A percentile compares a stretch with the other conserved stretches of the same genome.
phyloP scores from a whole-genome alignment of 2,888 invertebrate species.

The Calephelis perditalis region DNA sequence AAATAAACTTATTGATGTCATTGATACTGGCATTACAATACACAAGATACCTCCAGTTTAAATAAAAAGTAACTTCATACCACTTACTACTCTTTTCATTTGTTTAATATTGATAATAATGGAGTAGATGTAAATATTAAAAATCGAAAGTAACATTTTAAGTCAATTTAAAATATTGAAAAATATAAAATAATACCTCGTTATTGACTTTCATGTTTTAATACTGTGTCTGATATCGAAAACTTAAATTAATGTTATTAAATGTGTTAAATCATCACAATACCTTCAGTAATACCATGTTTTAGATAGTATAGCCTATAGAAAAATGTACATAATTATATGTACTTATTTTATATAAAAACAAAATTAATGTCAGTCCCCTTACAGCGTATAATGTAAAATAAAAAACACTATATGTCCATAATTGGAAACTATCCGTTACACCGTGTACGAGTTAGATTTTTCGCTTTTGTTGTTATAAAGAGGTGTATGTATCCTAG shows the following conservation, averaged over 20 bases:
- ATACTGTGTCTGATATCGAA: constrained; percentile 8
- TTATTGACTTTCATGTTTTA: neutral
- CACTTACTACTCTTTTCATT: neutral
- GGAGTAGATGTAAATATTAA: constrained; percentile 3
- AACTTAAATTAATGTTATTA: neutral
- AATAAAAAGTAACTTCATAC: neutral
- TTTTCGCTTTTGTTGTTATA: constrained; percentile 21
- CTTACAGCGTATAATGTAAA: neutral
- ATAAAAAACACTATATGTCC: neutral
- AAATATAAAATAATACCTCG: neutral
- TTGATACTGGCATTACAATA: no score
- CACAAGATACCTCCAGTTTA: neutral
- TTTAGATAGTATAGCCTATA: constrained; percentile 13
- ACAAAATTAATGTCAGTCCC: constrained; percentile 11
- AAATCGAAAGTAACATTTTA: constrained; percentile 3
- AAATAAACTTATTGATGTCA: neutral
- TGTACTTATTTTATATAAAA: constrained; percentile 15
- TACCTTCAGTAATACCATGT: neutral
- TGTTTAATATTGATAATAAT: neutral
- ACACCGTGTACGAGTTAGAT: neutral
- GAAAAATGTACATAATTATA: constrained; percentile 19
- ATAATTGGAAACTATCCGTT: neutral
- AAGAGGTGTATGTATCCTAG: constrained; percentile 17
- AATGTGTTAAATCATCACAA: no score
- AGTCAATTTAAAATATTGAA: constrained; percentile 8